These are phyloP conservation scores for Eurytoma californica DNA, from an alignment of 2,888 invertebrate species.

Conservation along the genomic window DNA sequence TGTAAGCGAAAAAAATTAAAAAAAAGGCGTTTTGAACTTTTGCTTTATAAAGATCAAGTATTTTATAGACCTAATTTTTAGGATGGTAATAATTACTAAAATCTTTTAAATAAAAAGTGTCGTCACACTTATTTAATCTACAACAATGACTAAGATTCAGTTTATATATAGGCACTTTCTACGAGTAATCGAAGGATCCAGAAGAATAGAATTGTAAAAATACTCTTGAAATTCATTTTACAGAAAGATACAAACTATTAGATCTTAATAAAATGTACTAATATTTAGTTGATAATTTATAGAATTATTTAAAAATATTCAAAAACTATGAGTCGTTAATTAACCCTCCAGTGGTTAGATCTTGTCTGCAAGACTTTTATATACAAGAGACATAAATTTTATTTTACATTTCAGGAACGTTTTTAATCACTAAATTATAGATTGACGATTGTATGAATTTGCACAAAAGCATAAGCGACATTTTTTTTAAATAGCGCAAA, in stretches of 20 bases:
- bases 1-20: slow-evolving; percentile 29
- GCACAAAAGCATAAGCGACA: neutral
- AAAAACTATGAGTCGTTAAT: slow-evolving; percentile 22
- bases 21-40: slow-evolving; percentile 22
- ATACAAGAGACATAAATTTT: slow-evolving; percentile 32
- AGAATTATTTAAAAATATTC: slow-evolving; percentile 22
- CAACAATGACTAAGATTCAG: slow-evolving; percentile 50
- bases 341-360: slow-evolving; percentile 41
- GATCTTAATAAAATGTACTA: neutral
- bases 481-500: neutral
- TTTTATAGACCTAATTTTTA: slow-evolving; percentile 5
- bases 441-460: slow-evolving; percentile 1
- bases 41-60: slow-evolving; percentile 25
- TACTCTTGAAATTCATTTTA: slow-evolving; percentile 31
- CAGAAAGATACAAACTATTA: slow-evolving; percentile 27
- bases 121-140: slow-evolving; percentile 33
- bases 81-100: slow-evolving; percentile 13
- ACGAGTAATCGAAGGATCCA: slow-evolving; percentile 66
- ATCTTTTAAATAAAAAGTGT: slow-evolving; percentile 30
- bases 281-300: slow-evolving; percentile 33
- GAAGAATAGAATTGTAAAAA: slow-evolving; percentile 55
- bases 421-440: slow-evolving; percentile 15
- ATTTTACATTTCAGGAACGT: slow-evolving; percentile 40
- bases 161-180: slow-evolving; percentile 72
- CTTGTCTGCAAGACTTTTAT: slow-evolving; percentile 25